Conservation (phyloP, 2,888 invertebrate species). For the Pyrrhosoma nymphula region DNA sequence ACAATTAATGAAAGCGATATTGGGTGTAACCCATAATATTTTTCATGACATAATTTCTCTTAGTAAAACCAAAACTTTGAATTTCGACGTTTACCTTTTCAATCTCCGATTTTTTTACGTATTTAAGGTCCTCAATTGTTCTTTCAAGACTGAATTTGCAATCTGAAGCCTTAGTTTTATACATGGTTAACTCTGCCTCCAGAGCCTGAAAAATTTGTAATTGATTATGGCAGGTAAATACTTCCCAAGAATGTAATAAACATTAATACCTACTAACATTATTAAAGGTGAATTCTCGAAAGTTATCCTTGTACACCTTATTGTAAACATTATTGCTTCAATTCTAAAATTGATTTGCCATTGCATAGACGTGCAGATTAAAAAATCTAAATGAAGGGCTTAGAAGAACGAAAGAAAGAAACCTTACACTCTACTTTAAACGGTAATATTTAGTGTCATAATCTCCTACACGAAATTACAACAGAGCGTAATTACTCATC, state of each 20-base stretch:
- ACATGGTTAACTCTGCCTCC: slow-evolving; percentile 87
- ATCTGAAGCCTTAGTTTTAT: slow-evolving; percentile 85
- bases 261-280: neutral
- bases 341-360: too few relatives aligned
- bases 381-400: too few relatives aligned
- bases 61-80: neutral
- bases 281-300: neutral
- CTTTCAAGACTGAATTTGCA: slow-evolving; percentile 85
- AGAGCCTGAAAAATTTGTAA: slow-evolving; percentile 78
- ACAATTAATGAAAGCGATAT: neutral
- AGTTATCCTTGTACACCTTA: neutral
- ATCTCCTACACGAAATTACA: too few relatives aligned
- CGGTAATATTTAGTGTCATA: too few relatives aligned
- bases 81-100: slow-evolving; percentile 72
- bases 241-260: neutral
- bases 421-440: too few relatives aligned
- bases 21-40: neutral
- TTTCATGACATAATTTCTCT: neutral
- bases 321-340: too few relatives aligned
- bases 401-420: too few relatives aligned
- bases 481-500: too few relatives aligned
- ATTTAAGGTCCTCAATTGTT: slow-evolving; percentile 82
- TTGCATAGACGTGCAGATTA: too few relatives aligned
- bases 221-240: neutral
- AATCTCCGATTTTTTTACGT: slow-evolving; percentile 85